Evolutionary conservation across 2,888 invertebrate species (phyloP), one percentile per base, ranked within the genome.

Genomic region (Apodemia zela): DNA sequence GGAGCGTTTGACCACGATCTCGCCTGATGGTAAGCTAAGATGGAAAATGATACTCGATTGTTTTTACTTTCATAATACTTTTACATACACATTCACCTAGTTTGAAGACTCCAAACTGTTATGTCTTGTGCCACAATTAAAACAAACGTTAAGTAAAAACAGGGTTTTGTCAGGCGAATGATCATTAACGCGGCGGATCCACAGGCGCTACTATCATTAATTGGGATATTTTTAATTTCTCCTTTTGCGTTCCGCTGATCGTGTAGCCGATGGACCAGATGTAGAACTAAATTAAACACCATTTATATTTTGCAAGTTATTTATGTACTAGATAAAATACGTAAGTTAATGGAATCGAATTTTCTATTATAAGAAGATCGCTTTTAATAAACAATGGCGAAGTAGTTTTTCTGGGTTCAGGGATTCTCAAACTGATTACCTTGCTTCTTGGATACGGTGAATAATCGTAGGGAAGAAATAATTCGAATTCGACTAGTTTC

Each of bases 151-250:
- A 69, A 69, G 71, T 70, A 77, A 79, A 77, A 72, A 72, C 86
- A 80, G 84, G 87, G 85, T 85, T 86, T 87, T 82, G 85, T 87
- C 86, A 84, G 79, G 80, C 82, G 78, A 75, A 74, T 74, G 75
- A 72, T 78, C 77, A 85, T 85, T 86, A 84, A 78, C 70, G 74
- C 73, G 75, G 73, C 84, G 87, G 86, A 88, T 86, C 83, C 76
- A 74, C 77, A 79, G 78, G 77, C 74, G 76, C 78, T 79, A 78
- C 78, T 79, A 67, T 66, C 72, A 75, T 85, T 87, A 87, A 88
- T 88, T 87, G 84, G 82, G 75, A 78, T 77, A 72, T 81, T 78
- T 76, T 78, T 74, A 75, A 79, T 84, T 83, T 82, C 78, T 83
- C 79, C 76, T 65, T 70, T 83, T 84, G 45, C 47, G 62, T 81